These are phyloP conservation scores for Melanostigma gelatinosum DNA, from an alignment of 2,113 vertebrate genomes.

Conservation along the genomic window DNA sequence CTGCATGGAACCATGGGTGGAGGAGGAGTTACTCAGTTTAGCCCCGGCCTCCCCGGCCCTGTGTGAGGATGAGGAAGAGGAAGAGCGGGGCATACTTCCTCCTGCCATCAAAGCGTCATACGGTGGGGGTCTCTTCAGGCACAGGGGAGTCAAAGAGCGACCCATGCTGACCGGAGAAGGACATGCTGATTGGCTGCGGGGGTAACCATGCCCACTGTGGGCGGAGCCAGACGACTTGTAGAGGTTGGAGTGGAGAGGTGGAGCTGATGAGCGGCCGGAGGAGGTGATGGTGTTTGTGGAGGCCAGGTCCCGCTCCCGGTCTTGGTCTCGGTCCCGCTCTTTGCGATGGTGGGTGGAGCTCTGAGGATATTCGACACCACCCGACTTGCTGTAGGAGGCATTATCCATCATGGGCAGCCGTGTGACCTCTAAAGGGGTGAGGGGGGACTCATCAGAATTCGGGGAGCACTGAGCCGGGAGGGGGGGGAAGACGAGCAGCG, in stretches of 20 bases:
- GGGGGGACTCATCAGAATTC: constrained; percentile 95
- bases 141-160: constrained; percentile 91
- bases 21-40: constrained; percentile 87
- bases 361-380: constrained; percentile 71
- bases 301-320: constrained; percentile 49
- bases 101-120: constrained; percentile 91
- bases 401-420: constrained; percentile 92
- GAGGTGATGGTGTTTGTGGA: constrained; percentile 84
- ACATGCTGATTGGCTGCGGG: constrained; percentile 93
- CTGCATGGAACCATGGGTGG: constrained; percentile 86
- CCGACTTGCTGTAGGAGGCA: constrained; percentile 87
- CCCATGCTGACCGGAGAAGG: constrained; percentile 95
- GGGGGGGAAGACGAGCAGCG: constrained; percentile 93
- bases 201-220: constrained; percentile 91
- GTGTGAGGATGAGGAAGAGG: constrained; percentile 81
- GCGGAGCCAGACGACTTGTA: constrained; percentile 89
- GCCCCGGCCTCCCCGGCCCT: constrained; percentile 83
- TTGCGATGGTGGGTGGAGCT: constrained; percentile 74
- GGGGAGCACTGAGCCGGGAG: constrained; percentile 94
- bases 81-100: constrained; percentile 89
- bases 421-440: constrained; percentile 93
- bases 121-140: constrained; percentile 94
- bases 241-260: constrained; percentile 89
- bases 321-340: constrained; percentile 73
- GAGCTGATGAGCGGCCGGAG: constrained; percentile 89